Evolutionary conservation across 1,140 invertebrate species (phyloP), one percentile per base, ranked within the genome.

Genomic region (Dolichoris vasculosae): DNA sequence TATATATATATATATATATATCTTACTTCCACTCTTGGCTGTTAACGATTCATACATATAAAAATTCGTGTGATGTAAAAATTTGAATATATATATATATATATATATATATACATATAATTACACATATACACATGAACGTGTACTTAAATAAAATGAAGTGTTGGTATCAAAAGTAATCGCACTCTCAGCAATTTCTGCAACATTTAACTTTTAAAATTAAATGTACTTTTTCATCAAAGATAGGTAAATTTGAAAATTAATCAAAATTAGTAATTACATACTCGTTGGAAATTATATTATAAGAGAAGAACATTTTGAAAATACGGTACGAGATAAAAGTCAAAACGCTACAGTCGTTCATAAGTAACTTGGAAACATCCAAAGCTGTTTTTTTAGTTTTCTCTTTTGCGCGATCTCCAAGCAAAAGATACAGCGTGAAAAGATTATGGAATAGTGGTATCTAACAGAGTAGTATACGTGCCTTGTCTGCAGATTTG

Each of bases 401-500:
- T 69, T 69, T 69, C 35, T 20, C n/a, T 69, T 20, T 69, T 32
- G 38, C 13, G 38, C 17, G 11, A 38, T 35, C 38, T 46, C 20
- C n/a, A 75, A 23, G n/a, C 20, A 75, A 75, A 75, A 46, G 9
- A 35, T 75, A 75, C 71, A 43, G 40, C 26, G 6, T 7, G 20
- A 67, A 30, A 35, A 15, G 17, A 11, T 43, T 75, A 75, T 75
- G 23, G 23, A 75, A 15, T 32, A 30, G 20, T 30, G 8, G 43
- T 75, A 75, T 43, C 38, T 35, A 38, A 38, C 71, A 13, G 4
- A 11, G 6, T 75, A 63, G 32, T 40, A 17, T 26, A 67, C 89
- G 89, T 89, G 89, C 84, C 71, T 87, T 79, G 89, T 85, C 80
- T 89, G 78, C 87, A 63, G 84, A 79, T 30, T 77, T 77, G 30